Conservation (phyloP, 1,140 invertebrate genomes). For the Teleogryllus occipitalis region DNA sequence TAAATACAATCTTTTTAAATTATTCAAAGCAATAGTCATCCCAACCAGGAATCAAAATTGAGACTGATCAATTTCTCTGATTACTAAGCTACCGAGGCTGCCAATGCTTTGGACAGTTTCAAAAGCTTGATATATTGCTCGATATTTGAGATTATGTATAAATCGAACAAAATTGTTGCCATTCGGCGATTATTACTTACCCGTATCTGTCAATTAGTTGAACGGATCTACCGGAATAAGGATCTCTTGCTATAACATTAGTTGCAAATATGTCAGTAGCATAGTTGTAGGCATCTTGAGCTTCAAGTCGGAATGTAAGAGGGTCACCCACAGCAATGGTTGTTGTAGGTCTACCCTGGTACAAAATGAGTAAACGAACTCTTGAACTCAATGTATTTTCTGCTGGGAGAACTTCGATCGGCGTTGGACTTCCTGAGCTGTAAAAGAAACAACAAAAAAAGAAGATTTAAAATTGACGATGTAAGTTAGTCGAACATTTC, state of each 20-base stretch:
- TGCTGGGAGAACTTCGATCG: constrained; percentile 82
- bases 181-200: constrained; percentile 40
- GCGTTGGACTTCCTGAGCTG: constrained; percentile 79
- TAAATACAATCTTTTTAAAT: not conserved
- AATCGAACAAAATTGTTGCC: not conserved
- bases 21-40: not conserved
- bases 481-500: not conserved
- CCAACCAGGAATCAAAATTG: no score
- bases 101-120: no score
- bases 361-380: constrained; percentile 74
- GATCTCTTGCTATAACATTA: constrained; percentile 87
- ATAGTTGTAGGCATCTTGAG: constrained; percentile 82
- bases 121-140: no score
- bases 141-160: no score
- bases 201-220: constrained; percentile 83
- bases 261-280: constrained; percentile 85
- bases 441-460: not conserved
- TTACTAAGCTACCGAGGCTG: no score
- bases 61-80: no score
- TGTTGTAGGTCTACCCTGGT: constrained; percentile 81
- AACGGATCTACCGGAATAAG: constrained; percentile 80
- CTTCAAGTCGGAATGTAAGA: constrained; percentile 78
- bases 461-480: not conserved
- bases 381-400: constrained; percentile 83
- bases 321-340: constrained; percentile 92